A percentile compares a stretch with the other conserved stretches of the same genome.
Conservation (phyloP, 2,113 vertebrate genomes). For the Hyla sarda region DNA sequence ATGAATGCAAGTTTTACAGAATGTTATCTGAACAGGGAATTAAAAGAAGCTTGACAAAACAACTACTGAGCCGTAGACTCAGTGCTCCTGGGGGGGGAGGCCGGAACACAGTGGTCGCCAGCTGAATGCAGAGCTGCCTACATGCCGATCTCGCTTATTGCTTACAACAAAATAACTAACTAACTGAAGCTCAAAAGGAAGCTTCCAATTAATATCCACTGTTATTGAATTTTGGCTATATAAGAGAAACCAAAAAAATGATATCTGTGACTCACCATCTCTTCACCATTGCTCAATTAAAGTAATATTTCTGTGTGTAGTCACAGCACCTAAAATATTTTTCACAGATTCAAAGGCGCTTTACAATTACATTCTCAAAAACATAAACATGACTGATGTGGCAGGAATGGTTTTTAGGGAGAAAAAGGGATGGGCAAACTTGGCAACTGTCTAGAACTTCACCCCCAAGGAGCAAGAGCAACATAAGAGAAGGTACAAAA, state of each 20-base stretch:
- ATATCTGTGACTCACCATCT: not conserved
- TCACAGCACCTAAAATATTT: no score
- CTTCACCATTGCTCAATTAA: no score
- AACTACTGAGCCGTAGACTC: not conserved
- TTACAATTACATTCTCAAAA: no score
- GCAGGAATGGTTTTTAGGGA: no score
- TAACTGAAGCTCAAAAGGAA: not conserved
- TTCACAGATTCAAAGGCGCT: no score
- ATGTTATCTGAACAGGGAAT: not conserved
- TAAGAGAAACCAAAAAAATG: not conserved
- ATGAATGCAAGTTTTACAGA: not conserved
- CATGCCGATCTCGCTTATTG: not conserved
- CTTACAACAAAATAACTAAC: not conserved
- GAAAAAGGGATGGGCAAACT: no score
- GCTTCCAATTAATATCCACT: not conserved
- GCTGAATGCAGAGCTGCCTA: not conserved
- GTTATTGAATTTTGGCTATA: not conserved
- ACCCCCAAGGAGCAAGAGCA: no score
- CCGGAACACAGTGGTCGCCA: not conserved
- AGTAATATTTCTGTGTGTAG: no score
- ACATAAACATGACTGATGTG: no score
- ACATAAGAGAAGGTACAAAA: no score
- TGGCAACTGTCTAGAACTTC: no score
- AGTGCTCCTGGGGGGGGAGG: not conserved
- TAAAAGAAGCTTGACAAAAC: not conserved